Evolutionary conservation across 2,797 vertebrate species (phyloP).

Genomic region (Atherinosoma microstoma): DNA sequence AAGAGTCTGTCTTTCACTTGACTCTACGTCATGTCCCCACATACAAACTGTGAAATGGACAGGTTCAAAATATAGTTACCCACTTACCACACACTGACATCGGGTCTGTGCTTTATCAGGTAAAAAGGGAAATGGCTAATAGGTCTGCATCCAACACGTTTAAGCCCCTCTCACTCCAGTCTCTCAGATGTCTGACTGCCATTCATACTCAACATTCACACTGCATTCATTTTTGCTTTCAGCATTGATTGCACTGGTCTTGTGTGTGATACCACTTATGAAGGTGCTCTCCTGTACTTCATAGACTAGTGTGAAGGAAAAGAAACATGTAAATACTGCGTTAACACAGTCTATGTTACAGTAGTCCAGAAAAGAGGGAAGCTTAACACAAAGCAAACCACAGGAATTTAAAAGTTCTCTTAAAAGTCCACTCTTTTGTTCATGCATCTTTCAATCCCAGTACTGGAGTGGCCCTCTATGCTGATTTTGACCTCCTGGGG

Average conservation of each 20-base stretch:
- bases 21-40: constrained; percentile 3
- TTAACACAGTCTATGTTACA: constrained; percentile 95
- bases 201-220: constrained; percentile 68
- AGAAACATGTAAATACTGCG: constrained; percentile 92
- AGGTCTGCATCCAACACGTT: constrained; percentile 45
- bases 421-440: constrained; percentile 71
- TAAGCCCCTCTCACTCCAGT: constrained; percentile 42
- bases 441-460: constrained; percentile 88
- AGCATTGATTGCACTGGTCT: constrained; percentile 82
- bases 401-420: constrained; percentile 73
- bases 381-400: constrained; percentile 75
- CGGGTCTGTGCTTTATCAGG: constrained; percentile 64
- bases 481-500: constrained; percentile 99
- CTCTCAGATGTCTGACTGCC: constrained; percentile 43
- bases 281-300: constrained; percentile 80
- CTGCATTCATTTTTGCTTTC: constrained; percentile 75
- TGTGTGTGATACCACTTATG: constrained; percentile 75
- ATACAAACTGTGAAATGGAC: constrained; percentile 22
- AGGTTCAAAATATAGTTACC: constrained; percentile 13
- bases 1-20: constrained; percentile 44
- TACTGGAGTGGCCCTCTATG: constrained; percentile 97
- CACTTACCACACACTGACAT: constrained; percentile 41
- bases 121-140: constrained; percentile 35
- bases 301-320: constrained; percentile 80
- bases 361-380: constrained; percentile 85